These are phyloP conservation scores for Carposina sasakii DNA, from an alignment of 1,140 invertebrate genomes.

Conservation along the genomic window DNA sequence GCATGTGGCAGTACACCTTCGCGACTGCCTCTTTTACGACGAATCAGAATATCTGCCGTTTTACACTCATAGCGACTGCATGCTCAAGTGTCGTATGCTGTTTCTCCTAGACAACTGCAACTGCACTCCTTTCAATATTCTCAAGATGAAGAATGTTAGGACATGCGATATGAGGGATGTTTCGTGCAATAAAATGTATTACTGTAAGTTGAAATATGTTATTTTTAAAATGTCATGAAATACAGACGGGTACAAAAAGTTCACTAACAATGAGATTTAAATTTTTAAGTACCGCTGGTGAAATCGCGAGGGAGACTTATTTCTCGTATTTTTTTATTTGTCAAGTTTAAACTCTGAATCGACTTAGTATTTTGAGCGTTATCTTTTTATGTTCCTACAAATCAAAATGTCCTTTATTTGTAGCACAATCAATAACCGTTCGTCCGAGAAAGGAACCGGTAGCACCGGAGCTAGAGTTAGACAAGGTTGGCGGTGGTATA, in stretches of 20 bases:
- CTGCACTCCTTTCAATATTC: conserved; percentile 73
- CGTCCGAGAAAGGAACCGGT: conserved; percentile 39
- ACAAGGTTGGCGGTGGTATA: conserved; percentile 48
- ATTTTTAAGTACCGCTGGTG: too few relatives aligned
- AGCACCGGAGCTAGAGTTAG: conserved; percentile 46
- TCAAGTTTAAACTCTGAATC: too few relatives aligned
- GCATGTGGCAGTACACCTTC: conserved; percentile 42
- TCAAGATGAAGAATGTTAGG: conserved; percentile 51
- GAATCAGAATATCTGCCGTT: conserved; percentile 56
- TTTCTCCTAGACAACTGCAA: conserved; percentile 70
- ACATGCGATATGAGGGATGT: conserved; percentile 62
- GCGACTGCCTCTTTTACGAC: conserved; percentile 65
- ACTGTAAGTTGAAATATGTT: conserved; percentile 45
- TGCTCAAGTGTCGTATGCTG: conserved; percentile 70
- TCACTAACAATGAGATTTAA: too few relatives aligned
- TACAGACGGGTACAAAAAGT: too few relatives aligned
- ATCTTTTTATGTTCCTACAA: not conserved
- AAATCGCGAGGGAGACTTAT: too few relatives aligned
- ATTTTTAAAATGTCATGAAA: too few relatives aligned
- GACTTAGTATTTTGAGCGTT: too few relatives aligned
- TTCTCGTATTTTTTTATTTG: too few relatives aligned
- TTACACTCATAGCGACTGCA: conserved; percentile 69
- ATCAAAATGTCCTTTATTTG: conserved; percentile 9
- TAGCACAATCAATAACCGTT: conserved; percentile 54
- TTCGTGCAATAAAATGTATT: conserved; percentile 46